Percentiles rank a stretch among this genome's conserved stretches.
These are phyloP conservation scores for Glossophaga mutica DNA, from an alignment of 2,797 vertebrate genomes.

Conservation along the genomic window DNA sequence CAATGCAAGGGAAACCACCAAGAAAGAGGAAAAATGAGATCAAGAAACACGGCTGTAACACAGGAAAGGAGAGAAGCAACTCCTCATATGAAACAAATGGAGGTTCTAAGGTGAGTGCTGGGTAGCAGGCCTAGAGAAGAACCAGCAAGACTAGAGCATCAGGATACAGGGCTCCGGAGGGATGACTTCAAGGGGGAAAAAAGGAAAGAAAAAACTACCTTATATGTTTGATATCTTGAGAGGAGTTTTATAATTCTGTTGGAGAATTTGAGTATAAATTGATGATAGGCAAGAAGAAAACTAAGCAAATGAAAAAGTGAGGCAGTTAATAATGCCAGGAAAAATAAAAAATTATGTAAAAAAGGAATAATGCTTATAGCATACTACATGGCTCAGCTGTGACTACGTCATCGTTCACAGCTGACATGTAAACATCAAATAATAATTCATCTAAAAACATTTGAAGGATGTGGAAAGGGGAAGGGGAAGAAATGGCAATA, in stretches of 20 bases:
- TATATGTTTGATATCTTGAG: background rate
- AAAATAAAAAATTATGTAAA: background rate
- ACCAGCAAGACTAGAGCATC: background rate
- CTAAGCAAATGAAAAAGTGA: background rate
- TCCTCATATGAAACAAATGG: background rate
- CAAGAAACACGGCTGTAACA: background rate
- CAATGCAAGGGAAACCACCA: background rate
- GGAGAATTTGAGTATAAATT: background rate
- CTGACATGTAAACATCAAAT: background rate
- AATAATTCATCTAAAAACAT: background rate
- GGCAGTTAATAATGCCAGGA: background rate
- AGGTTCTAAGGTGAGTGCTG: background rate
- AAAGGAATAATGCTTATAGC: background rate
- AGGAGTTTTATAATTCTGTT: background rate
- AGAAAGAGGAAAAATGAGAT: background rate
- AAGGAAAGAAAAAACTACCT: background rate
- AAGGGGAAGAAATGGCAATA: background rate
- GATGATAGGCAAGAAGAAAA: background rate
- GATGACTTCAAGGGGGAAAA: background rate
- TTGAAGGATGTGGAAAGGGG: background rate
- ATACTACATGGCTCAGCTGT: background rate
- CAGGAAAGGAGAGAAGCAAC: background rate
- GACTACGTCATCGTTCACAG: background rate
- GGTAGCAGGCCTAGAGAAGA: background rate
- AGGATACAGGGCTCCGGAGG: background rate